These are phyloP conservation scores for Acanthopagrus latus DNA, from an alignment of 2,797 vertebrate genomes.

Conservation along the genomic window DNA sequence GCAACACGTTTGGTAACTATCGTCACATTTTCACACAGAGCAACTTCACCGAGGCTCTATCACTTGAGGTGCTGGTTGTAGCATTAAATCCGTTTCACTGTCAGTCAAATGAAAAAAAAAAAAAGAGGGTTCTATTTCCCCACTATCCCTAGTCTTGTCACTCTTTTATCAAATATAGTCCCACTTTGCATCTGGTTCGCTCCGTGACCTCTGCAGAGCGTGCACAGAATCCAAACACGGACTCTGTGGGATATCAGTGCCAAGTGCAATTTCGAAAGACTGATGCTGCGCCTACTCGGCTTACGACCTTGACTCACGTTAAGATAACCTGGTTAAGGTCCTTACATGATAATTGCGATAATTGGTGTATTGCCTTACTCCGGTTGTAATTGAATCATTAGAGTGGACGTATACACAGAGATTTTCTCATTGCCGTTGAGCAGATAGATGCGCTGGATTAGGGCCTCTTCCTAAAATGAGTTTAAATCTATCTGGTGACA, in stretches of 20 bases:
- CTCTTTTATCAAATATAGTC: constrained; percentile 44
- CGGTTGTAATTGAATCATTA: constrained; percentile 11
- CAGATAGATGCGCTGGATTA: constrained; percentile 36
- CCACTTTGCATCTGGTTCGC: constrained; percentile 56
- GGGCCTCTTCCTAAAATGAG: constrained; percentile 5
- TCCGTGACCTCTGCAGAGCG: constrained; percentile 35
- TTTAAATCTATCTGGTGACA: constrained; percentile 1
- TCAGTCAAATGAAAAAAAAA: constrained; percentile 33
- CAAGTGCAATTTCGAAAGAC: constrained; percentile 40
- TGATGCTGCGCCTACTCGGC: not conserved
- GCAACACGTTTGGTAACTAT: constrained; percentile 18
- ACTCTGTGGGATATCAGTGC: constrained; percentile 1
- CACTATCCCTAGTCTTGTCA: constrained; percentile 42
- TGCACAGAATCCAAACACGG: constrained; percentile 35
- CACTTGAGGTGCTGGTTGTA: constrained; percentile 18
- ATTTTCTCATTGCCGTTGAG: constrained; percentile 18
- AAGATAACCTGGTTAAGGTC: constrained; percentile 28
- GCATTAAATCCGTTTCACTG: constrained; percentile 40
- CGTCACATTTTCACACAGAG: constrained; percentile 2
- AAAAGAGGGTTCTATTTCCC: constrained; percentile 32
- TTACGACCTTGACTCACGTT: constrained; percentile 27
- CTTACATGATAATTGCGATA: constrained; percentile 23
- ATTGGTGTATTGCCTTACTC: constrained; percentile 3
- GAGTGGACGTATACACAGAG: constrained; percentile 10
- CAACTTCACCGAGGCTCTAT: not conserved